phyloP scores from a whole-genome alignment of 2,113 vertebrate species.

The Mustela lutreola region DNA sequence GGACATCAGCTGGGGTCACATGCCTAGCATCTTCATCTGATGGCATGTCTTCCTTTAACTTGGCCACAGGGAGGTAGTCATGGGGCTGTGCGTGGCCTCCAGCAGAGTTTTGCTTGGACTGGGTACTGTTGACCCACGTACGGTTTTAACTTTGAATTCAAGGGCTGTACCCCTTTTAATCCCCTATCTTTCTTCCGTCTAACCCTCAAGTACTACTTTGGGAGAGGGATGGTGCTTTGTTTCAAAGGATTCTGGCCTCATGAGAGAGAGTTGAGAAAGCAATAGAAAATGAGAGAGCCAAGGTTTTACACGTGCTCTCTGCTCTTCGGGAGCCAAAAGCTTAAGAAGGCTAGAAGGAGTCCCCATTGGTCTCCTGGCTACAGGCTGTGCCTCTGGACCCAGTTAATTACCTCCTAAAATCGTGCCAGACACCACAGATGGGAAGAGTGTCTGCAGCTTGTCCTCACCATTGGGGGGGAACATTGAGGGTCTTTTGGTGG shows the following conservation, averaged over 20 bases:
- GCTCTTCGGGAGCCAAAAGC: neutral
- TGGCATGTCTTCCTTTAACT: neutral
- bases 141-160: neutral
- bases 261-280: neutral
- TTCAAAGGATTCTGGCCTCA: neutral
- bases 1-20: neutral
- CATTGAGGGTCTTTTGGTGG: neutral
- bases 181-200: neutral
- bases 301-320: neutral
- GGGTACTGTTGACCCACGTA: fast-evolving
- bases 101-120: neutral
- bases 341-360: neutral
- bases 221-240: neutral
- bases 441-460: neutral
- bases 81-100: neutral
- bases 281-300: neutral
- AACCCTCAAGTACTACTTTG: neutral
- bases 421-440: neutral
- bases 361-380: neutral
- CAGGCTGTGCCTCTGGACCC: neutral
- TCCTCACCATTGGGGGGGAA: neutral
- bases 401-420: slow-evolving; percentile 42
- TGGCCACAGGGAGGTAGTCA: neutral
- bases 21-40: neutral
- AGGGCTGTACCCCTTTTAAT: neutral